A percentile compares a stretch with the other conserved stretches of the same genome.
Conservation (phyloP, 1,140 invertebrate genomes). For the Cydia splendana region DNA sequence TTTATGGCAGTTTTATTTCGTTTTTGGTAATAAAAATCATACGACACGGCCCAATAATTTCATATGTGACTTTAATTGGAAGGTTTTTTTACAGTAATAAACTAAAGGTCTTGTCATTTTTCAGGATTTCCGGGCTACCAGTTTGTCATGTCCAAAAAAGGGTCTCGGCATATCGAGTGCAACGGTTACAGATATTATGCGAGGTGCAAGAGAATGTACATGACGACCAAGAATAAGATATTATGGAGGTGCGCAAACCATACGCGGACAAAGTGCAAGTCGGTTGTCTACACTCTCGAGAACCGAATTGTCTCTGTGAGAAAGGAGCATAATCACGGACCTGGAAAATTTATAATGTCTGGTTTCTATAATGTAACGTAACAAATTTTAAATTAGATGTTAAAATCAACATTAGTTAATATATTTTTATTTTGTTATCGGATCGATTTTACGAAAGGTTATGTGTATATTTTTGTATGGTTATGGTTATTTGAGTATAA, state of each 20-base stretch:
- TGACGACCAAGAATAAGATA: background rate
- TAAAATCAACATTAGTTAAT: too few relatives aligned
- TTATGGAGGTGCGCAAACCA: conserved; percentile 39
- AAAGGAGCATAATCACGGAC: background rate
- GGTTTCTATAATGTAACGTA: too few relatives aligned
- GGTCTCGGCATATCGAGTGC: background rate
- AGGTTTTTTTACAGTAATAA: too few relatives aligned
- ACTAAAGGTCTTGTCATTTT: background rate
- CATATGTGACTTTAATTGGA: too few relatives aligned
- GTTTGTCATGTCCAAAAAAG: background rate
- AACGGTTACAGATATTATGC: background rate
- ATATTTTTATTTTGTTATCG: too few relatives aligned
- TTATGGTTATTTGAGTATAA: too few relatives aligned
- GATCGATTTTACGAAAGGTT: too few relatives aligned
- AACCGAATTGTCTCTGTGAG: background rate
- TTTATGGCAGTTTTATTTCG: too few relatives aligned
- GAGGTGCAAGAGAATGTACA: background rate
- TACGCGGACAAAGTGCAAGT: conserved; percentile 35
- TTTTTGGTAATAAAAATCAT: too few relatives aligned
- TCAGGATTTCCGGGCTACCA: background rate
- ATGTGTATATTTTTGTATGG: too few relatives aligned
- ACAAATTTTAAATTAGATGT: too few relatives aligned
- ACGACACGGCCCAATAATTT: too few relatives aligned
- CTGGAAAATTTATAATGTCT: background rate
- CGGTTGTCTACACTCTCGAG: conserved; percentile 29